phyloP scores from a whole-genome alignment of 2,888 invertebrate genomes.

The Pyrrhosoma nymphula region DNA sequence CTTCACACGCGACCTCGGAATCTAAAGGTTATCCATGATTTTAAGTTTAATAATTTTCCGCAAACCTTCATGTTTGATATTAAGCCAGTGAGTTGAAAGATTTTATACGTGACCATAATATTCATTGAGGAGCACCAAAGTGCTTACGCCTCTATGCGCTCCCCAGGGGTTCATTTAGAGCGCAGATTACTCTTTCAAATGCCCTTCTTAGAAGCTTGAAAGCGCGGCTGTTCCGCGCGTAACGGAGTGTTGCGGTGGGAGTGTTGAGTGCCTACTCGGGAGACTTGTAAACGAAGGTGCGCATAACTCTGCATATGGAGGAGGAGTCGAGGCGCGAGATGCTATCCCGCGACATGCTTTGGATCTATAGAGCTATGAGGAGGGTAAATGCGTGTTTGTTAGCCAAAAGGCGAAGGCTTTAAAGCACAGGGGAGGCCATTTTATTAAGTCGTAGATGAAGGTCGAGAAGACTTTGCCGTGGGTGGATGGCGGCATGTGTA shows the following conservation, averaged over 20 bases:
- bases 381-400: not conserved
- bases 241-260: not conserved
- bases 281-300: not conserved
- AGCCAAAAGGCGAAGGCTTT: not conserved
- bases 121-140: not conserved
- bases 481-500: not conserved
- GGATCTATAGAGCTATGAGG: not conserved
- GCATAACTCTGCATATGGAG: not conserved
- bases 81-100: not conserved
- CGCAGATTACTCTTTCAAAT: not conserved
- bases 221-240: not conserved
- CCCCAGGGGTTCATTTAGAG: not conserved
- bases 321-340: not conserved
- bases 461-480: not conserved
- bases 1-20: too few relatives aligned
- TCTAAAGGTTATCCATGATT: too few relatives aligned
- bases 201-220: not conserved
- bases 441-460: conserved; percentile 28
- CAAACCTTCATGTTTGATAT: too few relatives aligned
- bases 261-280: not conserved
- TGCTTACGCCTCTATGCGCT: not conserved
- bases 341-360: not conserved
- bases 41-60: too few relatives aligned
- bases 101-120: not conserved
- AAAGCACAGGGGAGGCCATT: not conserved